Evolutionary conservation across 2,113 vertebrate species (phyloP), one percentile per base, ranked within the genome.

Genomic region (Fregetta grallaria): DNA sequence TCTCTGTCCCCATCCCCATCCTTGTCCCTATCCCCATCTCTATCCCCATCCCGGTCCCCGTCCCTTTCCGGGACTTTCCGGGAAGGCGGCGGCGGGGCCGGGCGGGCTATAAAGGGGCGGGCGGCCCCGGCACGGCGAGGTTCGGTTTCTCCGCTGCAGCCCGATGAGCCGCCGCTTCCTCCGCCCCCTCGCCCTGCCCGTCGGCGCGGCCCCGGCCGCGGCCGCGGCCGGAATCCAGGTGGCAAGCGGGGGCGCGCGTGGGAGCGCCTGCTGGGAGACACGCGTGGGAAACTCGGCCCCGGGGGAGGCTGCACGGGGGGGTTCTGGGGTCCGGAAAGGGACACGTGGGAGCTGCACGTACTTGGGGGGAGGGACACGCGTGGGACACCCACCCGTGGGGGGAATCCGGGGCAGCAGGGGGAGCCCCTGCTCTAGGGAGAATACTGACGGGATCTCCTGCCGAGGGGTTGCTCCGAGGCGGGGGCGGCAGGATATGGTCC

Each of bases 101-200:
- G 9, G 3, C 4, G 4, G 5, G 7, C 12, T 29, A 49, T 53
- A 73, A 77, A 85, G 36, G 0, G 3, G 4, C 0, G 8, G 9
- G 9, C 19, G 4, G 15, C 8, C 6, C 15, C 1, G 8, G 12
- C 38, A 0, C 61, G 0, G 38, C 1, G 10, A 4, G 3, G 27
- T 49, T 65, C 11, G 2, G 0, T 23, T 7, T 10, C 27, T 1
- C 5, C 1, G 13, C 82, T 4, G 63, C 55, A 10, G 22, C 65
- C 5, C 25, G 4, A 87, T 89, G 81, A 50, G 72, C 21, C 29
- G 11, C 65, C 71, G 44, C 21, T 2, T 45, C 18, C 21, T 82
- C 76, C 29, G 36, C 14, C 2, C 2, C 8, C 22, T 83, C 32
- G 27, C 72, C 7, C 1, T 34, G 11, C 16, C 77, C 8, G 7